Percentiles rank a stretch among this genome's conserved stretches.
Evolutionary conservation across 2,888 invertebrate genomes (phyloP).

Genomic region (Caenorhabditis imperialis): DNA sequence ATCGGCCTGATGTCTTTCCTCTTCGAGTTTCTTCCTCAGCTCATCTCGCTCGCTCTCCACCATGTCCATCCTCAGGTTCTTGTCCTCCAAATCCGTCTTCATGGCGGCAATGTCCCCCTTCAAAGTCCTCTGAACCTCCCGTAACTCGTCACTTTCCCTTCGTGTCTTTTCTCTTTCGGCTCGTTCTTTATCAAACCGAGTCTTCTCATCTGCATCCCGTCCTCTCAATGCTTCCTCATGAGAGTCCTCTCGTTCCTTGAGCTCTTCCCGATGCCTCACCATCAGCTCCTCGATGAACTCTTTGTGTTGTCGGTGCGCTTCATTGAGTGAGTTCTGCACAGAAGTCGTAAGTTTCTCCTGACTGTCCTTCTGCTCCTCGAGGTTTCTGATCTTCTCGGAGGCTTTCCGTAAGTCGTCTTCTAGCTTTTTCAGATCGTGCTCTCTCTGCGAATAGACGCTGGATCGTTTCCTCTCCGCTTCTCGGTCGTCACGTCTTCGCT

Average conservation of each 20-base stretch:
- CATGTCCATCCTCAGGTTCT: conserved; percentile 23
- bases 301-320: conserved; percentile 59
- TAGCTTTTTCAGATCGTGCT: conserved; percentile 37
- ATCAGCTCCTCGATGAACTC: conserved; percentile 67
- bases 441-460: conserved; percentile 46
- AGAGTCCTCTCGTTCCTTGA: conserved; percentile 49
- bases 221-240: conserved; percentile 23
- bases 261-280: conserved; percentile 60
- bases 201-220: conserved; percentile 29
- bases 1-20: conserved; percentile 43
- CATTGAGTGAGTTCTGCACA: conserved; percentile 53
- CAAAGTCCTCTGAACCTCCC: conserved; percentile 41
- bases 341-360: conserved; percentile 42
- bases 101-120: conserved; percentile 52
- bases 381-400: conserved; percentile 35
- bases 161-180: conserved; percentile 44
- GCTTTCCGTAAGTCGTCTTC: conserved; percentile 48
- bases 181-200: conserved; percentile 24
- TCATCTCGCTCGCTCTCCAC: conserved; percentile 50
- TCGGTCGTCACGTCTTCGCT: conserved; percentile 40
- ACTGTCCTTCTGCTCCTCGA: conserved; percentile 42
- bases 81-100: conserved; percentile 55
- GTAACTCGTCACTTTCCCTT: conserved; percentile 50
- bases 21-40: conserved; percentile 39
- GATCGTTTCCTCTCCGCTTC: conserved; percentile 50